These are phyloP conservation scores for Varanus komodoensis DNA, from an alignment of 2,113 vertebrate genomes.

Conservation along the genomic window DNA sequence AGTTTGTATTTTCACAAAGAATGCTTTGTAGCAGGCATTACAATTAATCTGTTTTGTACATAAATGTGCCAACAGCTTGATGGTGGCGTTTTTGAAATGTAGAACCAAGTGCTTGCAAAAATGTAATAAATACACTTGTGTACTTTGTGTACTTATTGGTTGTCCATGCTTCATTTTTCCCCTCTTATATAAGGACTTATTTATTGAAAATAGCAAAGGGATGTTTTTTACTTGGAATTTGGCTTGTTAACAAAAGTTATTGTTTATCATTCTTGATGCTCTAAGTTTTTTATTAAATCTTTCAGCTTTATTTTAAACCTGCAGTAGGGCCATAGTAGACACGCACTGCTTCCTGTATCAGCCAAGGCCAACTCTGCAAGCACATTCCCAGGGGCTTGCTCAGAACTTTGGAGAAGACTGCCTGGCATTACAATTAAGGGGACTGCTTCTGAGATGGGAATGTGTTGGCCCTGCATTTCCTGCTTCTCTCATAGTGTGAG, in stretches of 20 bases:
- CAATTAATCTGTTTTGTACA: conserved; percentile 98
- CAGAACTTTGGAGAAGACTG: not conserved
- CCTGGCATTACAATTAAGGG: not conserved
- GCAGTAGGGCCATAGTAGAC: not conserved
- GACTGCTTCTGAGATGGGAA: not conserved
- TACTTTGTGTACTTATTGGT: conserved; percentile 91
- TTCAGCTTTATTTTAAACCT: not conserved
- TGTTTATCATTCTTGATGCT: too few species aligned
- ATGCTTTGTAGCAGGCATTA: conserved; percentile 98
- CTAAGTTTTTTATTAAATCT: not conserved
- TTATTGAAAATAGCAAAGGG: not conserved
- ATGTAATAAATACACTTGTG: conserved; percentile 98
- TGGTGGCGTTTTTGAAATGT: conserved; percentile 99
- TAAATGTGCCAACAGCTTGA: conserved; percentile 99
- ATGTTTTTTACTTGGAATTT: not conserved
- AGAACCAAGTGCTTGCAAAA: conserved; percentile 99
- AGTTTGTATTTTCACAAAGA: conserved; percentile 98
- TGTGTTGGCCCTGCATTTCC: not conserved
- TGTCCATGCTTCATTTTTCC: conserved; percentile 53
- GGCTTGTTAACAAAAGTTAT: not conserved
- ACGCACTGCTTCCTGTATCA: not conserved
- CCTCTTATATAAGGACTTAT: conserved; percentile 7
- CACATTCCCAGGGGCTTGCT: not conserved
- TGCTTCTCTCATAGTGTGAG: not conserved
- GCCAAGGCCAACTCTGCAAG: not conserved